Evolutionary conservation across 2,888 invertebrate species (phyloP).

Genomic region (Strigamia maritima): DNA sequence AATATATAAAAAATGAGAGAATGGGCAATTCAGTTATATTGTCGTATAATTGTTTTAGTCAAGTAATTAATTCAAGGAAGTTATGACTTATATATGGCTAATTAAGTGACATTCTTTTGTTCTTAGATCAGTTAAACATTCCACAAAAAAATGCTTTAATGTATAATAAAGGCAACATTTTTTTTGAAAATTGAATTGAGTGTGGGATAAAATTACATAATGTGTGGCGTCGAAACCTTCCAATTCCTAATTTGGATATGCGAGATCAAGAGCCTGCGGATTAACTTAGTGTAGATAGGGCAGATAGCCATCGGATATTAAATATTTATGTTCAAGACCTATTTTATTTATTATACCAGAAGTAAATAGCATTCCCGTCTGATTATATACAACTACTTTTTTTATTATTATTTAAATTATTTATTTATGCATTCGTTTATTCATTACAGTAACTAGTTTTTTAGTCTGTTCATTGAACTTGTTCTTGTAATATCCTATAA

Average conservation of each 20-base stretch:
- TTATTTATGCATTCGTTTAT: no score
- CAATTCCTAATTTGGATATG: not conserved
- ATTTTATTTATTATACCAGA: not conserved
- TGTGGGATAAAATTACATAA: not conserved
- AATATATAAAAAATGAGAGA: not conserved
- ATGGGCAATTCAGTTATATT: not conserved
- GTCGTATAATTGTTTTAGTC: not conserved
- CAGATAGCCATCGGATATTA: not conserved
- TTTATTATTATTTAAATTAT: no score
- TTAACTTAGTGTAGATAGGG: not conserved
- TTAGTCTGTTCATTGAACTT: no score
- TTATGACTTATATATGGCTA: not conserved
- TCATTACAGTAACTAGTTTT: no score
- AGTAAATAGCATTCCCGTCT: no score
- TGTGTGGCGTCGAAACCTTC: not conserved
- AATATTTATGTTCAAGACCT: not conserved
- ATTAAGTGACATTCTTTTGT: conserved; percentile 8
- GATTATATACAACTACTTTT: no score
- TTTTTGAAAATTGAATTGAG: not conserved
- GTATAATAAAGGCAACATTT: not conserved
- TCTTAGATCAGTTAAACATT: not conserved
- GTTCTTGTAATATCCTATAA: no score
- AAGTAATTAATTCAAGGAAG: not conserved
- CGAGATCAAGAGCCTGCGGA: not conserved
- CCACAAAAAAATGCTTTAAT: not conserved